phyloP scores from a whole-genome alignment of 2,797 vertebrate genomes.

The Paramormyrops hopkinsi region DNA sequence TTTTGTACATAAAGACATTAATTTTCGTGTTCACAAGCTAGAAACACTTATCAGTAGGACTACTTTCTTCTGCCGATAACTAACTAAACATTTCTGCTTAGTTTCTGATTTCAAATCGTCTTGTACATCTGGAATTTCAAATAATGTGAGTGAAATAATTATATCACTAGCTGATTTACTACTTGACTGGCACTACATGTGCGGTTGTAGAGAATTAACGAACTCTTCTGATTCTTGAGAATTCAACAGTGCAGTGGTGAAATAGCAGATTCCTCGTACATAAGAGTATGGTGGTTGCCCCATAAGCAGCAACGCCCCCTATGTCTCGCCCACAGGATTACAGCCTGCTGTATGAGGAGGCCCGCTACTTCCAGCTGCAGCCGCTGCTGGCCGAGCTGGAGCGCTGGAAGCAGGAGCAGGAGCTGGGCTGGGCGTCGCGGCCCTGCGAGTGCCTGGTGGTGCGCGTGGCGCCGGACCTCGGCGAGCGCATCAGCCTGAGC shows the following conservation, averaged over 20 bases:
- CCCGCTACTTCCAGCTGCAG: conserved; percentile 86
- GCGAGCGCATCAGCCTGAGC: conserved; percentile 87
- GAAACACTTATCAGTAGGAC: background rate
- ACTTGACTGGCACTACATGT: background rate
- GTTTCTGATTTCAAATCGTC: background rate
- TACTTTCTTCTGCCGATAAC: background rate
- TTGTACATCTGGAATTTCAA: background rate
- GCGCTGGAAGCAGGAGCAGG: conserved; percentile 78
- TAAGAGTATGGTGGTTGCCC: background rate
- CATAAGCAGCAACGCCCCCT: background rate
- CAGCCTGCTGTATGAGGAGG: conserved; percentile 88
- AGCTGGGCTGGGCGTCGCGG: conserved; percentile 59
- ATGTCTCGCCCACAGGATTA: conserved; percentile 71
- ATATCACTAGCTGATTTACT: background rate
- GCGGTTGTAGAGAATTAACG: background rate
- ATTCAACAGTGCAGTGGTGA: background rate
- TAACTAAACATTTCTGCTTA: background rate
- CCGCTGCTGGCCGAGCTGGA: conserved; percentile 83
- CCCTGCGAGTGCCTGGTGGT: conserved; percentile 84
- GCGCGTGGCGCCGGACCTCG: conserved; percentile 78
- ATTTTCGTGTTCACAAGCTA: background rate
- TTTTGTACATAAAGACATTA: background rate
- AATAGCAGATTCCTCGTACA: background rate
- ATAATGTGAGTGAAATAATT: background rate
- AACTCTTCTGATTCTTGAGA: background rate